Conservation (phyloP, 2,797 vertebrate genomes). For the Pygocentrus nattereri region DNA sequence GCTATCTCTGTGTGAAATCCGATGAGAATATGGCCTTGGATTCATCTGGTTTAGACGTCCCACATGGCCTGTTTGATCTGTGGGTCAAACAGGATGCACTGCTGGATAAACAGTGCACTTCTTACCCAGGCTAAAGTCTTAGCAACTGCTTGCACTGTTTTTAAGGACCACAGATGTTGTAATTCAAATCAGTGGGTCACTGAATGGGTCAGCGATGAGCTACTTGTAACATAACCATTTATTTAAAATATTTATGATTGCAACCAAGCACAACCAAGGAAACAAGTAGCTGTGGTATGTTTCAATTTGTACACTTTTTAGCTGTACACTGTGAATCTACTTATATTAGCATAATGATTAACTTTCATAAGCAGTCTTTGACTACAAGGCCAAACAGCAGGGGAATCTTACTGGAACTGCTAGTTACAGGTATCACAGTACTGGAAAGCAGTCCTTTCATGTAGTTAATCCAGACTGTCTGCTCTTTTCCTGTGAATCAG, state of each 20-base stretch:
- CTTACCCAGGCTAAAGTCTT: not conserved
- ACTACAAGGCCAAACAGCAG: not conserved
- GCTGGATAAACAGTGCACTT: not conserved
- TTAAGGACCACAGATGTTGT: not conserved
- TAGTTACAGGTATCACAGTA: not conserved
- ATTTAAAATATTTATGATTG: not conserved
- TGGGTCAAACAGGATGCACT: not conserved
- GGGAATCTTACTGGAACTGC: not conserved
- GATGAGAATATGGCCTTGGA: not conserved
- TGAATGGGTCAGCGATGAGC: not conserved
- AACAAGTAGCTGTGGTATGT: not conserved
- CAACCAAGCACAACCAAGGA: not conserved
- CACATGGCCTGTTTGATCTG: not conserved
- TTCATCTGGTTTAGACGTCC: not conserved
- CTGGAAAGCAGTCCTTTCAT: not conserved
- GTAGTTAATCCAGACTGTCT: not conserved
- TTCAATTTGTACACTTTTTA: not conserved
- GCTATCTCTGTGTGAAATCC: not conserved
- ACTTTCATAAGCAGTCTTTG: not conserved
- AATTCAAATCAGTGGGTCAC: not conserved
- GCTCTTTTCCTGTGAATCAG: not conserved
- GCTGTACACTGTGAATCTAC: not conserved
- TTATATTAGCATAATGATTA: not conserved
- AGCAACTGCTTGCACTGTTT: no score
- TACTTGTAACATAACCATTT: not conserved